Evolutionary conservation across 2,888 invertebrate genomes (phyloP).

Genomic region (Dromius quadrimaculatus): DNA sequence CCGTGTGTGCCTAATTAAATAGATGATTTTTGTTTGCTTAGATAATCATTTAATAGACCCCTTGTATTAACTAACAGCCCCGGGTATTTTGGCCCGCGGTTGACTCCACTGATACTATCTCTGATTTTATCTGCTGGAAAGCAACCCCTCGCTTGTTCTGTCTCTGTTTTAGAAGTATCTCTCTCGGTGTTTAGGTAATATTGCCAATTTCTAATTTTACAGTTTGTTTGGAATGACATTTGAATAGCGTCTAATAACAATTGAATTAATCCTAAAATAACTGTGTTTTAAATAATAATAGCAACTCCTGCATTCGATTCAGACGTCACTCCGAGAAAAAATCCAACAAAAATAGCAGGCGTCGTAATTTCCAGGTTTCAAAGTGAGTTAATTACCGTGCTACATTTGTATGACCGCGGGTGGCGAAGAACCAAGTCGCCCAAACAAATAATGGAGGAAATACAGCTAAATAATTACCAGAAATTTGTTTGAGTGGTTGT

Average conservation of each 20-base stretch:
- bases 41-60: conserved; percentile 68
- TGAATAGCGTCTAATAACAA: conserved; percentile 2
- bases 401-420: conserved; percentile 60
- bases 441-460: conserved; percentile 1
- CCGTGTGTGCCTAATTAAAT: conserved; percentile 66
- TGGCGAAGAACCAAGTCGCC: conserved; percentile 53
- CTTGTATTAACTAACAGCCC: conserved; percentile 64
- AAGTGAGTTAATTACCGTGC: conserved; percentile 63
- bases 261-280: conserved; percentile 17
- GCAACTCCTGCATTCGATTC: conserved; percentile 34
- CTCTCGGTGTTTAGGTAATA: too few relatives aligned
- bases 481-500: conserved; percentile 13
- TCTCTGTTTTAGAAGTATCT: too few relatives aligned
- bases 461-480: background rate
- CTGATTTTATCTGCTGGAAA: background rate
- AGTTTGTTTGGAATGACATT: background rate
- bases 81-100: conserved; percentile 45
- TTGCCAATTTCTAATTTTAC: background rate
- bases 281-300: conserved; percentile 30
- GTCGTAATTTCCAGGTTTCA: conserved; percentile 60
- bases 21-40: conserved; percentile 69
- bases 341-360: conserved; percentile 51
- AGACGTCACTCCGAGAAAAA: background rate
- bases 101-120: background rate
- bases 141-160: background rate